phyloP scores from a whole-genome alignment of 2,888 invertebrate genomes.

The Norana najaformis region DNA sequence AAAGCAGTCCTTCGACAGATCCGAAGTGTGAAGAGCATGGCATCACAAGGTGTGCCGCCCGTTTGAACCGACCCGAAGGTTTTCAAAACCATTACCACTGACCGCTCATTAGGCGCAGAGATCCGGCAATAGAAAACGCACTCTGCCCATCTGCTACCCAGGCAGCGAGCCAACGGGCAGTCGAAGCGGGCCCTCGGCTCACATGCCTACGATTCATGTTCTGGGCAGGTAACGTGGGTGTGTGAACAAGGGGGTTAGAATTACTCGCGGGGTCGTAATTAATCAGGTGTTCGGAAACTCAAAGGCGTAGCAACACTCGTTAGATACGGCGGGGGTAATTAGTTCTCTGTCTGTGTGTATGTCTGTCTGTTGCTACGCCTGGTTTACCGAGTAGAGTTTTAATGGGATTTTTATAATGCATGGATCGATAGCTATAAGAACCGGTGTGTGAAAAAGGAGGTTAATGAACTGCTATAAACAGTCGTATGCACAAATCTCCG shows the following conservation, averaged over 20 bases:
- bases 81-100: constrained; percentile 7
- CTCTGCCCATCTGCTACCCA: neutral
- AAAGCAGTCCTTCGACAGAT: neutral
- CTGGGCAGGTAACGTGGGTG: neutral
- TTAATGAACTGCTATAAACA: neutral
- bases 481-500: too few relatives aligned
- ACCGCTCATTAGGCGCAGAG: neutral
- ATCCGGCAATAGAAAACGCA: neutral
- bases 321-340: neutral
- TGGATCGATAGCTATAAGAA: neutral
- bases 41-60: neutral
- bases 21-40: neutral
- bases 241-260: neutral
- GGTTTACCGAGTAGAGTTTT: neutral
- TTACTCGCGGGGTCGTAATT: neutral
- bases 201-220: neutral
- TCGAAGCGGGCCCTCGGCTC: neutral
- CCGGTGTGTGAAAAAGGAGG: neutral
- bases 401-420: constrained; percentile 2
- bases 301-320: too few relatives aligned
- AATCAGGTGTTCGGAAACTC: neutral
- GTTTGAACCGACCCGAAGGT: neutral
- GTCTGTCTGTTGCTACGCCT: neutral
- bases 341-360: neutral
- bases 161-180: neutral